phyloP scores from a whole-genome alignment of 2,888 invertebrate species.

The Sminthurinus aureus region DNA sequence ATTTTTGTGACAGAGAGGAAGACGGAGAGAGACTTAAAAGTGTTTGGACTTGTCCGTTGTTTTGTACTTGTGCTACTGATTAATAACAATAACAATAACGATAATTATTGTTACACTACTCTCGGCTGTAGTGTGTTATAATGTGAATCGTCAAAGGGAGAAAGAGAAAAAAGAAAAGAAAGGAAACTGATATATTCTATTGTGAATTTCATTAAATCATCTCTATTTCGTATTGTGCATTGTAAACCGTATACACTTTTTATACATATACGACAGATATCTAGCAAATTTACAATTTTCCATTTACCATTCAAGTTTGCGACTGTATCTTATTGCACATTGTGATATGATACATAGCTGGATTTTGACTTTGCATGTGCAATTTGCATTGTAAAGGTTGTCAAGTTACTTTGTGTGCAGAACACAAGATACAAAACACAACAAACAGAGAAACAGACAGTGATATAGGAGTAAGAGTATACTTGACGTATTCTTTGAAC shows the following conservation, averaged over 20 bases:
- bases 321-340: no score
- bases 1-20: background rate
- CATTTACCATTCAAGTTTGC: background rate
- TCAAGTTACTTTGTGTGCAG: slow-evolving; percentile 24
- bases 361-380: background rate
- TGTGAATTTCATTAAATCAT: background rate
- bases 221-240: background rate
- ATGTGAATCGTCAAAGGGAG: no score
- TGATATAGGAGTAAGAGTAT: slow-evolving; percentile 2
- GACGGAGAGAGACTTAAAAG: background rate
- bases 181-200: background rate
- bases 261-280: no score
- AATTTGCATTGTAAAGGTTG: slow-evolving; percentile 22
- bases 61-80: background rate
- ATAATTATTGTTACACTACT: no score
- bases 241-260: background rate
- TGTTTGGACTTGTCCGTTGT: background rate
- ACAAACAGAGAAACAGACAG: background rate
- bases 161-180: no score
- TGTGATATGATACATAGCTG: background rate
- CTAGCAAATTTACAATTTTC: background rate
- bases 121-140: no score
- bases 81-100: background rate
- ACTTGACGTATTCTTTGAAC: background rate
- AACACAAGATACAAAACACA: background rate